Base-by-base conservation (phyloP, 2,888 invertebrate species). In the Eurytoma californica region DNA sequence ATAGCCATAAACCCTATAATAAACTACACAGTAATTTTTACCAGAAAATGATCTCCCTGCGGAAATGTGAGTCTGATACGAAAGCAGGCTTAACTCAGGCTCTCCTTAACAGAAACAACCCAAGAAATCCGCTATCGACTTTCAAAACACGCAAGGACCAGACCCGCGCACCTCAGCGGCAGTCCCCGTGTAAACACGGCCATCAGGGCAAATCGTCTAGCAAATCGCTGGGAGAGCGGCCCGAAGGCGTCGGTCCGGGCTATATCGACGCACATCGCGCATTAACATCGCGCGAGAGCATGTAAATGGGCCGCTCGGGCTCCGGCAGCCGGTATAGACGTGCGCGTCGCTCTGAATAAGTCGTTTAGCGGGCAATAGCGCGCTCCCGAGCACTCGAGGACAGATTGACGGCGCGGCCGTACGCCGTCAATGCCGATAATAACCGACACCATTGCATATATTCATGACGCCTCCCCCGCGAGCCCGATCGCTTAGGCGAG, bases 361-460 rank as follows among this genome's bases (percentile, higher is more conserved):
- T 79, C 70, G 70, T 79, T 74, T 74, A 70, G 69, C 60, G 69
- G 65, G 65, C 74, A 39, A 67, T 61, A 69, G 68, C 65, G 60
- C 49, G 28, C 39, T 63, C 28, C 14, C 47, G 55, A 69, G 60
- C 20, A 65, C 79, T 73, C 39, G 74, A 79, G 73, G 60, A 51
- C 57, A 63, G 74, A 69, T 58, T 74, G 74, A 63, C 20, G 65
- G 14, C 18, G 28, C 28, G 4, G 1, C 51, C 57, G 5, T 18
- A 16, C 24, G 20, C 53, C 69, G 60, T 69, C 73, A 74, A 74
- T 74, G 51, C 69, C 69, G 74, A 79, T 79, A 79, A 74, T 79
- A 74, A 79, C 70, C 65, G 55, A 47, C 60, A 28, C 47, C 58
- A 30, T 47, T 79, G 79, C 74, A 74, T 79, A 70, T 70, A 79